These are phyloP conservation scores for Rutpela maculata DNA, from an alignment of 2,888 invertebrate genomes.

Conservation along the genomic window DNA sequence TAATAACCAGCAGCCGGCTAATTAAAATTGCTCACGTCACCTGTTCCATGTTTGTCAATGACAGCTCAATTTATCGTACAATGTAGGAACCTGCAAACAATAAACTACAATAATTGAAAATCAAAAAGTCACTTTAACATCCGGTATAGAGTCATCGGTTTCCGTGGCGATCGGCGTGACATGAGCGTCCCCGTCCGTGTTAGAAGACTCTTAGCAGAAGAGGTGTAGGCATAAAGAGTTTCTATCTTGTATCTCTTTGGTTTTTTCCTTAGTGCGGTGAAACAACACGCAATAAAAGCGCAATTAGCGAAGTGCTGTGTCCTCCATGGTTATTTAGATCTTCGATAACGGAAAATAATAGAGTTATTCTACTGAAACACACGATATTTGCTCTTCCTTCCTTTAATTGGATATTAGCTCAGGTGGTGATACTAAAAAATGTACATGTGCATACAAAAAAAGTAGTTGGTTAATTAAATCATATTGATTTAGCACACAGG, in stretches of 20 bases:
- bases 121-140: slow-evolving; percentile 38
- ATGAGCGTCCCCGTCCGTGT: slow-evolving; percentile 16
- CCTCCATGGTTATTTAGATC: slow-evolving; percentile 73
- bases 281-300: slow-evolving; percentile 69
- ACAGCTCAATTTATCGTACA: slow-evolving; percentile 38
- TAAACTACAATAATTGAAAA: slow-evolving; percentile 43
- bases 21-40: slow-evolving; percentile 42
- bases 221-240: slow-evolving; percentile 36
- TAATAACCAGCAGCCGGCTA: slow-evolving; percentile 6
- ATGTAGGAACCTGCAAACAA: slow-evolving; percentile 28
- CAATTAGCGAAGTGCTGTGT: slow-evolving; percentile 72
- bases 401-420: slow-evolving; percentile 65
- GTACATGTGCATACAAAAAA: not conserved
- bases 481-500: not conserved
- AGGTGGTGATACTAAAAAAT: not conserved
- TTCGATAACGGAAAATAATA: slow-evolving; percentile 71
- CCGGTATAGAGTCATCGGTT: slow-evolving; percentile 37
- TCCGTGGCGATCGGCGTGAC: slow-evolving; percentile 23
- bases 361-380: slow-evolving; percentile 71
- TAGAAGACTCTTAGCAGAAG: slow-evolving; percentile 31
- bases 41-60: slow-evolving; percentile 40
- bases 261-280: slow-evolving; percentile 41
- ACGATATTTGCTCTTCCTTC: slow-evolving; percentile 70
- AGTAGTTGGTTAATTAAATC: not conserved
- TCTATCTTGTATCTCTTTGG: slow-evolving; percentile 43